These are phyloP conservation scores for Sclerurus mexicanus DNA, from an alignment of 2,113 vertebrate genomes.

Conservation along the genomic window DNA sequence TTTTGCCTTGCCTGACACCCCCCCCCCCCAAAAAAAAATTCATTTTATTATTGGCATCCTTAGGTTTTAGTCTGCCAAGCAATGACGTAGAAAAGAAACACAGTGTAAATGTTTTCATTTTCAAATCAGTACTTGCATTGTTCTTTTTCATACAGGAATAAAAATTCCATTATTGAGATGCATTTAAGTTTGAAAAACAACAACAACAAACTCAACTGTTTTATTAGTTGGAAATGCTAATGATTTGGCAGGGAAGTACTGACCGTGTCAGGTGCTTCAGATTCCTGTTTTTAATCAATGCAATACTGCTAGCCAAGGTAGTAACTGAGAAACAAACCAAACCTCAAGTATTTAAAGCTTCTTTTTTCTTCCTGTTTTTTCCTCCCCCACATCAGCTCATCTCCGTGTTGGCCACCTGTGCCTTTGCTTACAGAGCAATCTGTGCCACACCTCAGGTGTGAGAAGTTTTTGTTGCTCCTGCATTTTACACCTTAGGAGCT, in stretches of 20 bases:
- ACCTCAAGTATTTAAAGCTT: not conserved
- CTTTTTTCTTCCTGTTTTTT: not conserved
- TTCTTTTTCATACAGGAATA: not conserved
- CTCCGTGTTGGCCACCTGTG: not conserved
- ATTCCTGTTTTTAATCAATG: not conserved
- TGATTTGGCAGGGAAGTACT: not conserved
- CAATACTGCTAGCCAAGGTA: not conserved
- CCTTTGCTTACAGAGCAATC: not conserved
- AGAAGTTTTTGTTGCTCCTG: not conserved
- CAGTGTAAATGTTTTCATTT: not conserved
- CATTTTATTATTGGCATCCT: not conserved
- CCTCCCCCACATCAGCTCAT: fast-evolving
- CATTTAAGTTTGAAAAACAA: not conserved
- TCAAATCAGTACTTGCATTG: not conserved
- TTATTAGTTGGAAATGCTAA: not conserved
- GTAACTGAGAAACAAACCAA: not conserved
- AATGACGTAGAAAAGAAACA: not conserved
- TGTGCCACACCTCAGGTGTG: not conserved
- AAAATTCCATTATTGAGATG: not conserved
- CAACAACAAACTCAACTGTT: not conserved
- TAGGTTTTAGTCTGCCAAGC: not conserved
- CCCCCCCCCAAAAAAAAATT: not conserved
- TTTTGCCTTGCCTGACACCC: not conserved
- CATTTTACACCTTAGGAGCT: fast-evolving
- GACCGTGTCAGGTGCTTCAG: not conserved